Evolutionary conservation across 2,888 invertebrate species (phyloP).

Genomic region (Tenthredo distinguenda): DNA sequence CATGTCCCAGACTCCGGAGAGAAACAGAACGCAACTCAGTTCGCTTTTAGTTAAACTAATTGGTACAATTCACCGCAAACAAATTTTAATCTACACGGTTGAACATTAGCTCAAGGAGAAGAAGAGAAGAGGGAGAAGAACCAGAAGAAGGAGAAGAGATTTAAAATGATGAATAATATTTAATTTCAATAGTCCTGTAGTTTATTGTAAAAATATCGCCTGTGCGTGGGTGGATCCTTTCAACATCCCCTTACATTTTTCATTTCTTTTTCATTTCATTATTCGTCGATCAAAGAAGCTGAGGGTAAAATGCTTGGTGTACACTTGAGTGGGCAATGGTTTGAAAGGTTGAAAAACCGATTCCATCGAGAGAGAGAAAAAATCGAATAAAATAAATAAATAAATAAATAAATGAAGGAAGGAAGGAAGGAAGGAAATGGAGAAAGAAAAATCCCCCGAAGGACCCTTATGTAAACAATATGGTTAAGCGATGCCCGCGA

Average conservation of each 20-base stretch:
- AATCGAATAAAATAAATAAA: not conserved
- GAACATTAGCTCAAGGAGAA: too few relatives aligned
- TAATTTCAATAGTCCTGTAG: not conserved
- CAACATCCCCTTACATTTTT: not conserved
- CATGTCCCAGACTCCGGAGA: not conserved
- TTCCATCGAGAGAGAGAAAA: not conserved
- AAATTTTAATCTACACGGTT: not conserved
- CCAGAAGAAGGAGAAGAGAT: not conserved
- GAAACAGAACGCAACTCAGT: not conserved
- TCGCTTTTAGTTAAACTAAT: conserved; percentile 10
- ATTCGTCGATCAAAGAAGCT: not conserved
- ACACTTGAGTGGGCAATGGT: not conserved
- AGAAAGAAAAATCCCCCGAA: not conserved
- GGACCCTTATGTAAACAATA: conserved; percentile 19
- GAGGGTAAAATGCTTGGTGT: not conserved
- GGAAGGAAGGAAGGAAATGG: not conserved
- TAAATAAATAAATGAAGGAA: not conserved
- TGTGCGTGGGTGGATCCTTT: not conserved
- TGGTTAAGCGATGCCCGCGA: not conserved
- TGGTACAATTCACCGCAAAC: not conserved
- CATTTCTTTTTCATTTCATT: not conserved
- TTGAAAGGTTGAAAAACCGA: not conserved
- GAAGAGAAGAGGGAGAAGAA: not conserved
- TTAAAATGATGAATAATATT: not conserved
- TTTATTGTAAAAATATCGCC: not conserved